Evolutionary conservation across 2,888 invertebrate genomes (phyloP).

Genomic region (Heliconius cydno): DNA sequence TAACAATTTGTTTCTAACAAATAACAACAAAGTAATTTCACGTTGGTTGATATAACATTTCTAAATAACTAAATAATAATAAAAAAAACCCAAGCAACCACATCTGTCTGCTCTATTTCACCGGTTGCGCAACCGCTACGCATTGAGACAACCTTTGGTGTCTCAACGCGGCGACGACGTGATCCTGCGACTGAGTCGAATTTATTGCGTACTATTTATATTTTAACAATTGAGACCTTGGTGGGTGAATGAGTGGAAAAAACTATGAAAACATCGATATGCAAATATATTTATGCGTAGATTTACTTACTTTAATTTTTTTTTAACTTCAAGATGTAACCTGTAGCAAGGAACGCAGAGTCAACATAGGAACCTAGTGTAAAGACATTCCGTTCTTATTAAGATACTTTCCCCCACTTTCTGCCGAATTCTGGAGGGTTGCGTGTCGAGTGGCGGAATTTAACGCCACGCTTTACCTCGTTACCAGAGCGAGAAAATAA

Average conservation of each 20-base stretch:
- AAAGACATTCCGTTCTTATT: too few relatives aligned
- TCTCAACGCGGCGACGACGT: constrained; percentile 63
- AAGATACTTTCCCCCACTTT: too few relatives aligned
- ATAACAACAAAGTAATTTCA: constrained; percentile 20
- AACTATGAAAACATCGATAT: constrained; percentile 15
- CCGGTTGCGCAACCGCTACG: constrained; percentile 58
- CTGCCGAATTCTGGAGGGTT: too few relatives aligned
- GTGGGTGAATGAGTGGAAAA: neutral
- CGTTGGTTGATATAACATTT: constrained; percentile 40
- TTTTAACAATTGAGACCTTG: constrained; percentile 42
- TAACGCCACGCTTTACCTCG: too few relatives aligned
- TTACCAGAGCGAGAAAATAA: too few relatives aligned
- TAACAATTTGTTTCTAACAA: constrained; percentile 3
- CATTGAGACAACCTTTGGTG: constrained; percentile 64
- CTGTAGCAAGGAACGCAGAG: too few relatives aligned
- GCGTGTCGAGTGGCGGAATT: too few relatives aligned
- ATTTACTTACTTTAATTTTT: neutral
- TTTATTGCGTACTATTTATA: constrained; percentile 53
- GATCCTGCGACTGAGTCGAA: constrained; percentile 60
- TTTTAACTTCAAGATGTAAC: too few relatives aligned
- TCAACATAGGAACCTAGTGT: too few relatives aligned
- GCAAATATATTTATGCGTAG: neutral
- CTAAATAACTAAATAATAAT: constrained; percentile 35
- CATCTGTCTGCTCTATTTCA: constrained; percentile 60
- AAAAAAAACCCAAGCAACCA: constrained; percentile 51